phyloP scores from a whole-genome alignment of 1,140 invertebrate genomes.

The Tenebrio molitor region DNA sequence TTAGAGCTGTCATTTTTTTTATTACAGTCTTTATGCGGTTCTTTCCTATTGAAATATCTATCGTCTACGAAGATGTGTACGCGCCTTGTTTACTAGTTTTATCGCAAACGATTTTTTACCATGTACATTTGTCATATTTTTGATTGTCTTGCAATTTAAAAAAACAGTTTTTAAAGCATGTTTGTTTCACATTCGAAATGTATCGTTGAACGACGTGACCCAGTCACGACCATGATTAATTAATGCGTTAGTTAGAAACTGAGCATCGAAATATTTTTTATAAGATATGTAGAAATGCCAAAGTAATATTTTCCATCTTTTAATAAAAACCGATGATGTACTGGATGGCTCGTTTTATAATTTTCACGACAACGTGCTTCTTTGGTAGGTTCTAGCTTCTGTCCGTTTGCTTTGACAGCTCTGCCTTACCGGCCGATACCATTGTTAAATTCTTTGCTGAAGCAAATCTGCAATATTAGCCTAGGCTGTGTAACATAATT shows the following conservation, averaged over 20 bases:
- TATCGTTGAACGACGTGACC: not conserved
- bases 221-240: not conserved
- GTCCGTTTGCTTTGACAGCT: constrained; percentile 24
- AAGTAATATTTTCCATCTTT: constrained; percentile 41
- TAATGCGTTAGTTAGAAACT: constrained; percentile 4
- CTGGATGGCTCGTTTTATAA: constrained; percentile 24
- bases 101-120: not conserved
- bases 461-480: constrained; percentile 53
- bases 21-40: constrained; percentile 18
- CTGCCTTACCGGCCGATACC: constrained; percentile 26
- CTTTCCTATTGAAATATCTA: not conserved
- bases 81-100: constrained; percentile 8
- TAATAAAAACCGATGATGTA: constrained; percentile 43
- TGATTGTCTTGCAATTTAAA: constrained; percentile 18
- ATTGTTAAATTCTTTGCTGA: constrained; percentile 42
- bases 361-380: not conserved
- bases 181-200: constrained; percentile 25
- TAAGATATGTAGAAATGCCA: constrained; percentile 22
- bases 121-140: constrained; percentile 22
- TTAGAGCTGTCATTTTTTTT: constrained; percentile 43
- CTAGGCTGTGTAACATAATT: constrained; percentile 56
- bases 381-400: not conserved
- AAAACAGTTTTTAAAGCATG: not conserved
- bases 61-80: not conserved
- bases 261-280: constrained; percentile 41